These are phyloP conservation scores for Leucophenga montana DNA, from an alignment of 2,888 invertebrate genomes.

Conservation along the genomic window DNA sequence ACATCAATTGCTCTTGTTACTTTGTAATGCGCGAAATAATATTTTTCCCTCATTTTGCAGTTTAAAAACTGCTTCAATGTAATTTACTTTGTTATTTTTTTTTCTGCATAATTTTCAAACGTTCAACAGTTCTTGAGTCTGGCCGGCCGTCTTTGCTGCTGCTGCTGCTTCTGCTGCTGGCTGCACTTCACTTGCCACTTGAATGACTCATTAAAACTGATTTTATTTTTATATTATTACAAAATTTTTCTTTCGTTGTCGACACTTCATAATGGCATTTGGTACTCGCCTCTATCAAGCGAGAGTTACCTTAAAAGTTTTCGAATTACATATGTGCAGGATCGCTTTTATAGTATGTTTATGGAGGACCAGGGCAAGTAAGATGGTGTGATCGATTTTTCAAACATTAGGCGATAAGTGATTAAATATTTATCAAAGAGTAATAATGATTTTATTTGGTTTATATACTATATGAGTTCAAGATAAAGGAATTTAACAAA, in stretches of 20 bases:
- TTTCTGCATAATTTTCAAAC: slow-evolving; percentile 3
- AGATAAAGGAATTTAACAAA: too few species aligned
- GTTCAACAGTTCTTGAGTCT: neutral
- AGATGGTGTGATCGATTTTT: too few species aligned
- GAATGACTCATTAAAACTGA: slow-evolving; percentile 67
- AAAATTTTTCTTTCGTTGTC: slow-evolving; percentile 55
- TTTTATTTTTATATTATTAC: slow-evolving; percentile 55
- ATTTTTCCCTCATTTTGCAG: slow-evolving; percentile 10
- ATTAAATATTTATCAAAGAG: too few species aligned
- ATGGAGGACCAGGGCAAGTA: too few species aligned
- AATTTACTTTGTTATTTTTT: slow-evolving; percentile 2
- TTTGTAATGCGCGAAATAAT: slow-evolving; percentile 1
- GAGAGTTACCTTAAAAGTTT: neutral
- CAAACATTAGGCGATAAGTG: too few species aligned
- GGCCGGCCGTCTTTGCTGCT: slow-evolving; percentile 25
- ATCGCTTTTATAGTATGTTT: too few species aligned
- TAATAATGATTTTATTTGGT: too few species aligned
- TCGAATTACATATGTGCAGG: too few species aligned
- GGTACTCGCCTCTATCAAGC: neutral
- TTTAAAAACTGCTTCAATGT: slow-evolving; percentile 5
- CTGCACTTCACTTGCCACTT: slow-evolving; percentile 55
- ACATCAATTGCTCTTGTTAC: neutral
- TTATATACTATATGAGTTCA: too few species aligned
- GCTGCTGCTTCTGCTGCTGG: slow-evolving; percentile 27
- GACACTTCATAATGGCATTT: neutral